These are phyloP conservation scores for Silurus lanzhouensis DNA, from an alignment of 2,797 vertebrate species.

Conservation along the genomic window DNA sequence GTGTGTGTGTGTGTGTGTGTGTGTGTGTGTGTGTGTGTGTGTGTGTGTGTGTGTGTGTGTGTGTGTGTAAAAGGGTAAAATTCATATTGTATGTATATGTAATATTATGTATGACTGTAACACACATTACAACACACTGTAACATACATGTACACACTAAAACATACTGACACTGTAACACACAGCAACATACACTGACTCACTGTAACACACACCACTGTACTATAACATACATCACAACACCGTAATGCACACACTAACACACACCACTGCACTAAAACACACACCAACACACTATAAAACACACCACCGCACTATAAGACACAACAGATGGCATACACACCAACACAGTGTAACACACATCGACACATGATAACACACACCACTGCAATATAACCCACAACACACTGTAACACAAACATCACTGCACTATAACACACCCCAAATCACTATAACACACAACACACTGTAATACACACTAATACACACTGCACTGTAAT, in stretches of 20 bases:
- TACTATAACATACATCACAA: background rate
- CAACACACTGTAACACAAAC: background rate
- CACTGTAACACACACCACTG: background rate
- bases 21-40: background rate
- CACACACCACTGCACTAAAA: background rate
- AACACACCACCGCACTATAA: background rate
- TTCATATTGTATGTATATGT: background rate
- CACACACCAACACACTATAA: background rate
- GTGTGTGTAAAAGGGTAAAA: background rate
- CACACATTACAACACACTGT: background rate
- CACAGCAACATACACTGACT: conserved; percentile 17
- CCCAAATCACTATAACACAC: background rate
- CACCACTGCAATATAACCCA: background rate
- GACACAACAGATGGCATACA: background rate
- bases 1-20: background rate
- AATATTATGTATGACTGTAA: background rate
- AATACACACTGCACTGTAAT: background rate
- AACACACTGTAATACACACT: background rate
- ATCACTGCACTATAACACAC: background rate
- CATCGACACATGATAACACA: conserved; percentile 15
- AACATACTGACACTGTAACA: background rate
- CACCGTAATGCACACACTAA: background rate
- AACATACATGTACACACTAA: background rate
- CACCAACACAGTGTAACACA: conserved; percentile 20
- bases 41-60: background rate